These are phyloP conservation scores for Acanthococcus lagerstroemiae DNA, from an alignment of 2,888 invertebrate genomes.

Conservation along the genomic window DNA sequence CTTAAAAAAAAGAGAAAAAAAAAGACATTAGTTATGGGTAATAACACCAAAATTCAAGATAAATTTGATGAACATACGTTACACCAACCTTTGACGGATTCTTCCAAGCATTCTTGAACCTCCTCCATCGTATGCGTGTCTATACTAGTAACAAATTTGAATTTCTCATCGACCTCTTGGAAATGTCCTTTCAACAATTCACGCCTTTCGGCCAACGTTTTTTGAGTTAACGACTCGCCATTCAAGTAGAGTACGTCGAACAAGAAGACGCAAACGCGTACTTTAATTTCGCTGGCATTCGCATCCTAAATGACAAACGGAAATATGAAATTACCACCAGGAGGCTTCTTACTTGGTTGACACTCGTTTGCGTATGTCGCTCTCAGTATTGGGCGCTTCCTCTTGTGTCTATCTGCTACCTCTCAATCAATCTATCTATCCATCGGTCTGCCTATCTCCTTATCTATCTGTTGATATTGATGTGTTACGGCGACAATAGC, in stretches of 20 bases:
- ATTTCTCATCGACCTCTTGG: constrained; percentile 62
- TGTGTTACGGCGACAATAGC: no score
- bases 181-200: constrained; percentile 60
- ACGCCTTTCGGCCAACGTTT: constrained; percentile 66
- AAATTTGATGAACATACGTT: not conserved
- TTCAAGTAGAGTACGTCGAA: constrained; percentile 93
- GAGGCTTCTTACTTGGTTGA: no score
- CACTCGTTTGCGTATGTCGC: no score
- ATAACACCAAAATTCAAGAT: not conserved
- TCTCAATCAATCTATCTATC: no score
- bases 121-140: constrained; percentile 82
- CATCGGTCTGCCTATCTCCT: no score
- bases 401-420: no score
- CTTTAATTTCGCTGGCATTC: constrained; percentile 62
- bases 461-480: no score
- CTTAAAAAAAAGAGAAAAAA: constrained; percentile 42
- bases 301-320: constrained; percentile 51
- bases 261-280: constrained; percentile 89
- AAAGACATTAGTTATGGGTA: not conserved
- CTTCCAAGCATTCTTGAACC: constrained; percentile 86
- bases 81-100: constrained; percentile 68
- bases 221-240: constrained; percentile 68
- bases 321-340: no score
- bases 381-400: no score
- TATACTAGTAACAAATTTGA: constrained; percentile 73